Evolutionary conservation across 2,888 invertebrate genomes (phyloP), one percentile per base, ranked within the genome.

Genomic region (Dinocampus coccinellae): DNA sequence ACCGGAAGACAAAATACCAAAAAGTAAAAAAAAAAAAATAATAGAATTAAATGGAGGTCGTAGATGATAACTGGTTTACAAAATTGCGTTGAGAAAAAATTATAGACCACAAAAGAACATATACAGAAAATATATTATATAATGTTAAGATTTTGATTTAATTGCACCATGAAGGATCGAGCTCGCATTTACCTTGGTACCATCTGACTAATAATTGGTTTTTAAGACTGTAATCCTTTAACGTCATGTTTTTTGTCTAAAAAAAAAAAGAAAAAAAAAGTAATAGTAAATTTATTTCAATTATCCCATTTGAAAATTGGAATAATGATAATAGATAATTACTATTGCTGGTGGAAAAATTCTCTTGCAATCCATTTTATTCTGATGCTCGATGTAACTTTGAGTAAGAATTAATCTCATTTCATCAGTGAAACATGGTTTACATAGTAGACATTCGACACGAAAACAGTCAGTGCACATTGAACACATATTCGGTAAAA

Each of bases 151-250:
- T n/a, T 22, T 34, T 55, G 39, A 24, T 69, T 79, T 72, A 83
- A 64, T 76, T 76, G 84, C 98, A 98, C 95, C 97, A 98, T 34
- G 92, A 90, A 3, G 87, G 77, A 82, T 98, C 96, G 73, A 91
- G 88, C 76, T 92, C 89, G 84, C 98, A 98, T 89, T 97, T 98
- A 62, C 94, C 96, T 87, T 93, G 91, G 86, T 94, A 97, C 98
- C 98, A 98, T 73, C 92, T 88, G 63, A 92, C 90, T 84, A 96
- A 92, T 74, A 95, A 88, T 84, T 92, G 91, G 88, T 97, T 97
- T 75, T 89, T 90, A 55, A 90, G 85, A 4, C 92, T 91, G 73
- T 94, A 89, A 33, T 90, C 88, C 67, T 90, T 89, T 16, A 91
- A 81, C 77, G 89, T 81, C 76, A 88, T 85, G 20, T 83, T 79